These are phyloP conservation scores for Berghia stephanieae DNA, from an alignment of 1,140 invertebrate species.

Conservation along the genomic window DNA sequence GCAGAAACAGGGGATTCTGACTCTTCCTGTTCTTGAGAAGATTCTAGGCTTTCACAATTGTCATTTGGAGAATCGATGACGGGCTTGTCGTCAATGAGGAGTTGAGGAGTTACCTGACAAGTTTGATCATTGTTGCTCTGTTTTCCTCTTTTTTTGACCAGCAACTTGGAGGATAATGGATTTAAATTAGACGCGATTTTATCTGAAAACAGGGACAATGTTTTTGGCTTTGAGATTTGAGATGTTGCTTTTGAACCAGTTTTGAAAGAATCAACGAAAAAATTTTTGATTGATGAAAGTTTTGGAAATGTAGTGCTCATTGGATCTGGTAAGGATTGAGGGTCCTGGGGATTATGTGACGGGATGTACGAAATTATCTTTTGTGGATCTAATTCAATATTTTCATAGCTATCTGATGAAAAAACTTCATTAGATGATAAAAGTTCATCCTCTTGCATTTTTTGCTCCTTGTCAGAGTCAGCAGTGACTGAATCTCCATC, in stretches of 20 bases:
- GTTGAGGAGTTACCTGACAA: not conserved
- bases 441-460: not conserved
- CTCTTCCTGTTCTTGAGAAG: not conserved
- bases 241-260: slow-evolving; percentile 75
- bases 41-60: too few species aligned
- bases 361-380: slow-evolving; percentile 7
- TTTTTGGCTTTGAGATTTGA: slow-evolving; percentile 13
- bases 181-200: slow-evolving; percentile 10
- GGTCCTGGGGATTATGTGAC: slow-evolving; percentile 7
- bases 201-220: slow-evolving; percentile 5
- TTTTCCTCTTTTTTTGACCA: slow-evolving; percentile 2
- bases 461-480: not conserved
- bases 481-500: not conserved
- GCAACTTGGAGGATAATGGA: not conserved
- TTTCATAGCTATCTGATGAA: not conserved
- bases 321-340: not conserved
- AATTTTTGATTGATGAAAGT: slow-evolving; percentile 12
- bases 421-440: not conserved
- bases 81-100: not conserved
- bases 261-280: slow-evolving; percentile 71
- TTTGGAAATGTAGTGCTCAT: slow-evolving; percentile 13
- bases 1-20: not conserved
- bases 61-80: not conserved
- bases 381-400: not conserved
- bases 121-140: not conserved